These are phyloP conservation scores for Callospermophilus lateralis DNA, from an alignment of 2,113 vertebrate species.

Conservation along the genomic window DNA sequence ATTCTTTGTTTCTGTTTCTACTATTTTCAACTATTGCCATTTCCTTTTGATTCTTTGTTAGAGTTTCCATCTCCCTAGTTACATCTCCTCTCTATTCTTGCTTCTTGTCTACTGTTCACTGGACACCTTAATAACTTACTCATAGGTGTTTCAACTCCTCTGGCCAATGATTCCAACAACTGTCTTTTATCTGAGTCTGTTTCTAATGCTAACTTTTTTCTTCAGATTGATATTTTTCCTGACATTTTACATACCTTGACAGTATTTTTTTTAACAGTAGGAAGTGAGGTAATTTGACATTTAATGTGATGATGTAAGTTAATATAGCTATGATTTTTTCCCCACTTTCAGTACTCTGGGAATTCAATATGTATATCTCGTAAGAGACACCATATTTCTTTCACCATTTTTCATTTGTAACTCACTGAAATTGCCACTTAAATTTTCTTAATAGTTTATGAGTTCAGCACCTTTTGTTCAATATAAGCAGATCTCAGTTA, in stretches of 20 bases:
- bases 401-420: neutral
- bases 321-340: neutral
- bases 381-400: neutral
- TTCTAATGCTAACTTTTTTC: neutral
- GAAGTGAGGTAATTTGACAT: neutral
- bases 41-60: neutral
- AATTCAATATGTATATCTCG: neutral
- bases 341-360: neutral
- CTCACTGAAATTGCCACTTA: neutral
- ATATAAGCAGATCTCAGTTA: neutral
- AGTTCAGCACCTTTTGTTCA: neutral
- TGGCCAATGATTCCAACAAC: neutral
- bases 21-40: neutral
- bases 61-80: neutral
- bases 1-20: neutral
- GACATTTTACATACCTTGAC: no score
- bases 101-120: neutral
- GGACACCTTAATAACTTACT: neutral
- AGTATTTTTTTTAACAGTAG: neutral
- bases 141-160: neutral
- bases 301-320: neutral
- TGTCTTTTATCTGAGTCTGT: neutral
- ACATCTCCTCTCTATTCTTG: neutral
- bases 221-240: neutral
- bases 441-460: neutral